Base-by-base conservation (phyloP, 2,797 vertebrate genomes). In the Clarias laeviceps region DNA sequence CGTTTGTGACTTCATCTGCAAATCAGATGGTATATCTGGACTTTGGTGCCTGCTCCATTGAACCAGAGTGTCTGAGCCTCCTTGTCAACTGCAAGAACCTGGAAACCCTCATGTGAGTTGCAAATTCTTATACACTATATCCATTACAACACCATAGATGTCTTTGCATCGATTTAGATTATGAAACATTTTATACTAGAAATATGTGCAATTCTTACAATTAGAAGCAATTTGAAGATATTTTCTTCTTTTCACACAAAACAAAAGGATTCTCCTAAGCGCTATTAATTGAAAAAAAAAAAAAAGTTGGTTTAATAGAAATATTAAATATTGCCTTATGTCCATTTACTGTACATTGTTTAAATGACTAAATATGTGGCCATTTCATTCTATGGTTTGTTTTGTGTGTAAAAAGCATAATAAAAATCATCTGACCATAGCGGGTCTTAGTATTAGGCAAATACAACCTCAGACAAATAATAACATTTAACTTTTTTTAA, bases 41-140 rank as follows among this genome's bases (percentile, higher is more conserved):
- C 91, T 96, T 99, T 85, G 94, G 95, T 45, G 96, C 97, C 4
- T 99, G 97, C 82, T 93, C 94, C 1, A 92, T 98, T 92, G 97
- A 97, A 4, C 68, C 89, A 1, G 96, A 94, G 70, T 96, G 95
- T 90, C 92, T 97, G 82, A 94, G 96, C 50, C 89, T 94, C 70
- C 91, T 98, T 82, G 84, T 91, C 2, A 91, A 87, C 87, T 98
- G 96, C 91, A 92, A 86, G 85, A 93, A 94, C 45, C 88, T 98
- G 50, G 93, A 95, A 84, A 82, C 37, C 78, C 95, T 98, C 89
- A 96, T 96, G 97, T 98, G 90, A 94, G 93, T 90, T 85, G 24
- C 17, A 69, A 76, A 34, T 85, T 4, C 20, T 66, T 82, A 57
- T 40, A 45, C 7, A 45, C 7, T 45, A 17, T 77, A 66, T 82